Evolutionary conservation across 2,797 vertebrate species (phyloP).

Genomic region (Poecilia velifera): DNA sequence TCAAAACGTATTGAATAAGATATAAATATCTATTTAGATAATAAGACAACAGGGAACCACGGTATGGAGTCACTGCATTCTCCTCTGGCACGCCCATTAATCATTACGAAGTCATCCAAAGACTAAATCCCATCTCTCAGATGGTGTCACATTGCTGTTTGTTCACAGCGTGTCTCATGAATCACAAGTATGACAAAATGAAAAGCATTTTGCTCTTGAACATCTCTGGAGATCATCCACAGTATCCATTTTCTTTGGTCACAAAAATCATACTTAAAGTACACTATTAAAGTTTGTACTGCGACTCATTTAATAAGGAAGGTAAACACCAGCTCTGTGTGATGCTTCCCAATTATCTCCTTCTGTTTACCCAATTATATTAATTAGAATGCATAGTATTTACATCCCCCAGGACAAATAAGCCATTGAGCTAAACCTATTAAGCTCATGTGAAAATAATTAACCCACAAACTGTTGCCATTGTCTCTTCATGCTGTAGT

Average conservation of each 20-base stretch:
- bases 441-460: slow-evolving; percentile 68
- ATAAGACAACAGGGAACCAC: slow-evolving; percentile 11
- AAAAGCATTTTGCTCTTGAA: slow-evolving; percentile 29
- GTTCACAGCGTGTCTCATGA: slow-evolving; percentile 40
- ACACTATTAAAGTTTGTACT: slow-evolving; percentile 35
- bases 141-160: slow-evolving; percentile 35
- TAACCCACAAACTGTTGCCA: slow-evolving; percentile 52
- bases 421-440: slow-evolving; percentile 65
- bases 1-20: background rate
- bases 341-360: slow-evolving; percentile 62
- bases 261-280: slow-evolving; percentile 14
- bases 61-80: slow-evolving; percentile 39
- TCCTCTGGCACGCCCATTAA: slow-evolving; percentile 52
- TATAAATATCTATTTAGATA: slow-evolving; percentile 1
- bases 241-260: slow-evolving; percentile 4
- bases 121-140: slow-evolving; percentile 49
- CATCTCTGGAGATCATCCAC: slow-evolving; percentile 14
- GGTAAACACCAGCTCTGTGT: slow-evolving; percentile 29
- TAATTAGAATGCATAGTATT: slow-evolving; percentile 74
- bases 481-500: slow-evolving; percentile 39
- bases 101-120: slow-evolving; percentile 55
- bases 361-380: slow-evolving; percentile 67
- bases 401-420: slow-evolving; percentile 68
- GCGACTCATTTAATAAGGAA: slow-evolving; percentile 50
- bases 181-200: slow-evolving; percentile 33